Evolutionary conservation across 2,113 vertebrate species (phyloP), one percentile per base, ranked within the genome.

Genomic region (Herpetotheres cachinnans): DNA sequence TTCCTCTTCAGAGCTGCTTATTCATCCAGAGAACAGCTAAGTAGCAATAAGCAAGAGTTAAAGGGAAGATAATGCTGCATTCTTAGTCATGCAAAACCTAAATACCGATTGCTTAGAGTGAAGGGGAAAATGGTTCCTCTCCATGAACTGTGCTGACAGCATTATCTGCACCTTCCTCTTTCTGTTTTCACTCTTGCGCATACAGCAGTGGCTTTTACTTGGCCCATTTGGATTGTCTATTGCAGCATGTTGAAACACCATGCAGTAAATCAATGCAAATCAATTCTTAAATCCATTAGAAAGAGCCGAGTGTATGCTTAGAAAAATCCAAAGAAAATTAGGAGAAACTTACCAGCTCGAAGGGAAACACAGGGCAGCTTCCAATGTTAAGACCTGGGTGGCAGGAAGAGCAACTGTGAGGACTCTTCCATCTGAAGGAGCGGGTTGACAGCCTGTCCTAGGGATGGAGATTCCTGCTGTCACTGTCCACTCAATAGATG

Each of bases 1-100:
- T 91, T 95, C 80, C 38, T 71, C 67, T 80, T 93, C 67, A 78
- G 55, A 78, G 36, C 38, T 84, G 29, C 29, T 78, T 81, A 63
- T 42, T 90, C 67, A 40, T 59, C 86, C 47, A 44, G 30, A 47
- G 21, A 89, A 71, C 20, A 55, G 16, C 29, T 54, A 71, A 92
- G 42, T 6, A 74, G 49, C 38, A 84, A 80, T 19, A 80, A 56
- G 32, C 16, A 72, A 89, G 42, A 90, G 67, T 83, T 83, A 73
- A 80, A 36, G 21, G 34, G 52, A 96, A 81, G n/a, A 55, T 52
- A 89, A 88, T 42, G 21, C 29, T 58, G 5, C 5, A 5, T 67
- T 65, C 47, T 86, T 44, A 89, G 32, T 50, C 17, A 17, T 6
- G 21, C 55, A 44, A 85, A 93, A 80, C 11, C 5, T 86, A 58